Evolutionary conservation across 2,113 vertebrate genomes (phyloP).

Genomic region (Xiphophorus maculatus): DNA sequence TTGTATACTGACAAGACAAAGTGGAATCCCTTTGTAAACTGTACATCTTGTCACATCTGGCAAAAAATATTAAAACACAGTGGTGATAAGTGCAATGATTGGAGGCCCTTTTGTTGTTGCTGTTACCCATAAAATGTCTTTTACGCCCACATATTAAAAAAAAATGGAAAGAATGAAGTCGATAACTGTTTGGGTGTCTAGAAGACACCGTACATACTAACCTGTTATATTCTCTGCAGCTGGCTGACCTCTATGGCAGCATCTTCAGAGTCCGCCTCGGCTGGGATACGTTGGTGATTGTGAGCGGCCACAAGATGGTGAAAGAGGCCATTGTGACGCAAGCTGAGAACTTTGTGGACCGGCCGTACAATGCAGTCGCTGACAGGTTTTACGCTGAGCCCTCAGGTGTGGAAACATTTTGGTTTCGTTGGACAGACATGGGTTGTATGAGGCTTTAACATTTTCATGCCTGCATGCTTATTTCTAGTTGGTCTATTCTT

Average conservation of each 20-base stretch:
- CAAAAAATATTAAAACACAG: no score
- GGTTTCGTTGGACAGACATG: neutral
- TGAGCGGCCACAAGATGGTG: slow-evolving; percentile 75
- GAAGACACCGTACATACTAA: neutral
- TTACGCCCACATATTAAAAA: no score
- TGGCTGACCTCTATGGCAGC: slow-evolving; percentile 76
- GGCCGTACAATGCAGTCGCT: slow-evolving; percentile 22
- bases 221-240: slow-evolving; percentile 59
- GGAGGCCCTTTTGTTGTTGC: no score
- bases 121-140: no score
- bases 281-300: neutral
- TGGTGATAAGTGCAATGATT: no score
- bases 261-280: slow-evolving; percentile 64
- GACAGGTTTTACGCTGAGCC: slow-evolving; percentile 39
- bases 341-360: slow-evolving; percentile 77
- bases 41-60: no score
- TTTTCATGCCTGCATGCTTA: neutral
- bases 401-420: slow-evolving; percentile 24
- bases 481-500: slow-evolving; percentile 65
- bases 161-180: no score
- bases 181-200: no score
- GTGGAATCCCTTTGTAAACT: no score
- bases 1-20: no score
- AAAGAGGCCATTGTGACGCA: slow-evolving; percentile 81
- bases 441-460: neutral